phyloP scores from a whole-genome alignment of 2,113 vertebrate species.

The Cercocebus atys region DNA sequence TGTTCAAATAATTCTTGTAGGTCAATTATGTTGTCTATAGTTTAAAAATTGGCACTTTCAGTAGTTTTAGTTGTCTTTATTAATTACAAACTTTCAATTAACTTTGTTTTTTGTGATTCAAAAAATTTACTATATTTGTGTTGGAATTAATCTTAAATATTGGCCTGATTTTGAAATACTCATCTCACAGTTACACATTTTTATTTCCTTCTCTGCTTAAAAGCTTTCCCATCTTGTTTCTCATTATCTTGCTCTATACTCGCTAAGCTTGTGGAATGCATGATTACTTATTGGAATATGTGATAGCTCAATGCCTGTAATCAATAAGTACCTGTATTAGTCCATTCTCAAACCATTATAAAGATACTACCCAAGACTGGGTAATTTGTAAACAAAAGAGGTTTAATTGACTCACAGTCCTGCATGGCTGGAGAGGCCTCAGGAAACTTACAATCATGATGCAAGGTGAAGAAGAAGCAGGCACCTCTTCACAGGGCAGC shows the following conservation, averaged over 20 bases:
- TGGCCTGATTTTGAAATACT: conserved; percentile 56
- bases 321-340: neutral
- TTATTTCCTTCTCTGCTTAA: conserved; percentile 57
- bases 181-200: conserved; percentile 1
- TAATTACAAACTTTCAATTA: conserved; percentile 1
- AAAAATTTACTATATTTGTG: conserved; percentile 9
- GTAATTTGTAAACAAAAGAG: no score
- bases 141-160: conserved; percentile 50
- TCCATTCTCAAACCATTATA: no score
- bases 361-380: no score
- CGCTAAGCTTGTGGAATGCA: conserved; percentile 25
- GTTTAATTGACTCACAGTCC: no score
- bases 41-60: conserved; percentile 63
- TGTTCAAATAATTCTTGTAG: conserved; percentile 71
- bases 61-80: conserved; percentile 67
- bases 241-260: neutral
- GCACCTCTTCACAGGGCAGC: no score
- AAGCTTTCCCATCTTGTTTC: conserved; percentile 55
- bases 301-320: conserved; percentile 65
- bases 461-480: no score
- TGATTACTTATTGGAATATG: conserved; percentile 59
- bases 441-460: no score
- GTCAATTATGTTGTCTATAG: conserved; percentile 60
- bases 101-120: neutral
- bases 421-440: no score